Conservation (phyloP, 1,140 invertebrate species). For the Hesperophylax magnus region DNA sequence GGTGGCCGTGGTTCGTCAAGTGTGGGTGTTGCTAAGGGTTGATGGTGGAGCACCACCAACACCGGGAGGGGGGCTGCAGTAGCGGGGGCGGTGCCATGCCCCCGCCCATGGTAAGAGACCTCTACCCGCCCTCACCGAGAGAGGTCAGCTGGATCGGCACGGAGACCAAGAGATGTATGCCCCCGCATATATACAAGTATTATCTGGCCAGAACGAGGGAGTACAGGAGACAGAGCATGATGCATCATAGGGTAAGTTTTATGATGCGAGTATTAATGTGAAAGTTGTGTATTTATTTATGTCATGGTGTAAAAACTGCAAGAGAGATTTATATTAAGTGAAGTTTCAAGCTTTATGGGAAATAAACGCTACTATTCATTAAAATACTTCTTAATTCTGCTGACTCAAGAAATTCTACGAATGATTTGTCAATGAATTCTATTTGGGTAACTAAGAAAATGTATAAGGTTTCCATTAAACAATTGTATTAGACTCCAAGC, state of each 20-base stretch:
- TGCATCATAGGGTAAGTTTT: conserved; percentile 60
- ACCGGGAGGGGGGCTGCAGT: conserved; percentile 31
- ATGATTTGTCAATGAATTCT: too few relatives aligned
- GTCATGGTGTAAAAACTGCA: too few relatives aligned
- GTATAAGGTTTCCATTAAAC: too few relatives aligned
- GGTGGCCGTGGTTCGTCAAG: neutral
- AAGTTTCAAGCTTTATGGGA: too few relatives aligned
- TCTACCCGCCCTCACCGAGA: conserved; percentile 52
- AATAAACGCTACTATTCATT: too few relatives aligned
- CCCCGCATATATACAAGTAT: conserved; percentile 79
- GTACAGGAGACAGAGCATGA: conserved; percentile 68
- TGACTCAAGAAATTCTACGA: too few relatives aligned
- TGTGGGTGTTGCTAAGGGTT: neutral
- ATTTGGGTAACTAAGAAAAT: too few relatives aligned
- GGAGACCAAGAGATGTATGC: conserved; percentile 75
- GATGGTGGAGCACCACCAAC: conserved; percentile 11
- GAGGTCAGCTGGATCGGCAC: conserved; percentile 77
- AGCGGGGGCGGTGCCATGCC: conserved; percentile 37
- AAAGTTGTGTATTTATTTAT: too few relatives aligned
- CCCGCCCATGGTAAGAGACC: conserved; percentile 48
- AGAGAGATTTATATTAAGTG: too few relatives aligned
- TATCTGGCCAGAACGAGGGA: conserved; percentile 70
- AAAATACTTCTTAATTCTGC: too few relatives aligned
- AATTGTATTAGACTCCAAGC: too few relatives aligned
- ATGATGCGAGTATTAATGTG: too few relatives aligned